Evolutionary conservation across 1,140 invertebrate species (phyloP), one percentile per base, ranked within the genome.

Genomic region (Galendromus occidentalis): DNA sequence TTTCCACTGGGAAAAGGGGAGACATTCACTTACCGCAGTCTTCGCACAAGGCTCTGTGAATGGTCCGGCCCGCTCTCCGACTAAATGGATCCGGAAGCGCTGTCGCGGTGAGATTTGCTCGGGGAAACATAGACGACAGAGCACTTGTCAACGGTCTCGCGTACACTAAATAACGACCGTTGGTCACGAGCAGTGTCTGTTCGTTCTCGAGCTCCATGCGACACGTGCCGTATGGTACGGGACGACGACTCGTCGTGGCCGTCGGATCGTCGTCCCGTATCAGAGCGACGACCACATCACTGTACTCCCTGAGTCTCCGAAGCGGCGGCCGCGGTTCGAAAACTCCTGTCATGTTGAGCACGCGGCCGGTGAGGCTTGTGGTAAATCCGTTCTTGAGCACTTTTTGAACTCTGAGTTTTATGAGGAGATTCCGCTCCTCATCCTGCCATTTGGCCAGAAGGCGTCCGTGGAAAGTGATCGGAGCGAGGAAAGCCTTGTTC

Each of bases 371-470:
- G 25, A 59, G 25, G 20, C 51, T 59, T 17, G 51, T 25, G 14
- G 51, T 29, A 22, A 29, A 59, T 59, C 51, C 51, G 14, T 59
- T 14, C 33, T 59, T 59, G 20, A 59, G 51, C 25, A 59, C 22
- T 59, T 59, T 59, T 22, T 59, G 51, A 14, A 59, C 51, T 2
- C 51, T 25, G 4, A 59, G 25, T 33, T 59, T 59, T 17, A 59
- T 22, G 20, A 59, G 51, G 14, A 59, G 51, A 25, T 59, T 59
- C 25, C 51, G 51, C 14, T 33, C 33, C 22, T 59, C 51, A 9
- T 59, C 51, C 20, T 59, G 51, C 51, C 51, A 59, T 33, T 59
- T 59, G 51, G 25, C 51, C n/a, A 59, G 17, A 2, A 59, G 51
- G 2, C 51, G 51, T 25, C 51, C 51, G 33, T 59, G 22, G 22